These are phyloP conservation scores for Choreutis nemorana DNA, from an alignment of 2,888 invertebrate genomes.

Conservation along the genomic window DNA sequence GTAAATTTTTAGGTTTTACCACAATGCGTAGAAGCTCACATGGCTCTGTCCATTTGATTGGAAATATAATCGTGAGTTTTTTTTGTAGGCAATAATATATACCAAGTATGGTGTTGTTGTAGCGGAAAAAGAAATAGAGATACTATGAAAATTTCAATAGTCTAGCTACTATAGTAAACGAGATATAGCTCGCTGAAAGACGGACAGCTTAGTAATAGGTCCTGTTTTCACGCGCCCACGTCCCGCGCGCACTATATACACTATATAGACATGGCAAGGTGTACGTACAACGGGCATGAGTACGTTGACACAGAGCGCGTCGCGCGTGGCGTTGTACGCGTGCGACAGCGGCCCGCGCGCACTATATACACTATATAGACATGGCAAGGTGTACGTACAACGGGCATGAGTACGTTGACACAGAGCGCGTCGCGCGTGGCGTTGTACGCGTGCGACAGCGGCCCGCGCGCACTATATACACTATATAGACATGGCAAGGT, in stretches of 20 bases:
- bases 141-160: too few species aligned
- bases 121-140: too few species aligned
- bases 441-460: conserved; percentile 36
- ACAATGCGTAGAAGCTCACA: too few species aligned
- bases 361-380: conserved; percentile 19
- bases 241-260: conserved; percentile 70
- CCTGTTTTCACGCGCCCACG: conserved; percentile 35
- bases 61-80: too few species aligned
- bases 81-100: too few species aligned
- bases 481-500: background rate
- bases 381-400: conserved; percentile 33
- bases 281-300: conserved; percentile 84
- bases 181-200: too few species aligned
- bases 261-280: background rate
- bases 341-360: conserved; percentile 82
- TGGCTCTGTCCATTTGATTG: too few species aligned
- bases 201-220: too few species aligned
- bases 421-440: conserved; percentile 58
- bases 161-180: too few species aligned
- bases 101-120: too few species aligned
- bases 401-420: conserved; percentile 47
- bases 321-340: conserved; percentile 79
- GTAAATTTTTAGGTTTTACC: too few species aligned
- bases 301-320: conserved; percentile 80
- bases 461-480: conserved; percentile 69